Base-by-base conservation (phyloP, 1,140 invertebrate genomes). In the Cotesia chilonis region DNA sequence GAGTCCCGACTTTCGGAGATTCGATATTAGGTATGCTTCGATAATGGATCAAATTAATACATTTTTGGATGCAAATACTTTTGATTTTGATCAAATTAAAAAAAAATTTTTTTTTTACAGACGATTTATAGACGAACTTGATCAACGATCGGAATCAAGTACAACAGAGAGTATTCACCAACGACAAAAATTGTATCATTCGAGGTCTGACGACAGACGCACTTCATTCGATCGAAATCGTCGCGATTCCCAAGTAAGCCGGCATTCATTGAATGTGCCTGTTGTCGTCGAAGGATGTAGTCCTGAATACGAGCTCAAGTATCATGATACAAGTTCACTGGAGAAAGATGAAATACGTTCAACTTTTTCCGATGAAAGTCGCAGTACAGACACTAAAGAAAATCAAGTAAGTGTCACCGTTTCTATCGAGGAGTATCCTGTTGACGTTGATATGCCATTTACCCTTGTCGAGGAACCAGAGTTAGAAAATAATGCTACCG, bases 1-100 rank as follows among this genome's bases (percentile, higher is more conserved):
- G 61, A 86, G 84, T 74, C 85, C 85, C 1, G 85, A 87, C 74
- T 86, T 86, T 55, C 81, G 84, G 2, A 81, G 79, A 72, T 78
- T 79, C 47, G 84, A 87, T 67, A 85, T 83, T 74, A 84, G 41
- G 41, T 47, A 9, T 47, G 41, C 6, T 47, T 47, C 41, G 10
- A 28, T 28, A 28, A 28, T 28, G 28, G 28, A 28, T 28, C 28
- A 28, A 28, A 28, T 28, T 28, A 28, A 1, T 28, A 28, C 28
- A 28, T 28, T 28, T 28, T 28, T 28, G 1, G 1, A 28, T 28
- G 28, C 28, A 28, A 28, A 28, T 28, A 28, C 5, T 47, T 7
- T 6, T 47, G 2, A 47, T 47, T 47, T 47, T 7, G 10, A 28
- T 47, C 0, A 47, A 47, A 9, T 10, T 14, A 38, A 36, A 14